These are phyloP conservation scores for Drosophila sulfurigaster DNA, from an alignment of 1,140 invertebrate species.

Conservation along the genomic window DNA sequence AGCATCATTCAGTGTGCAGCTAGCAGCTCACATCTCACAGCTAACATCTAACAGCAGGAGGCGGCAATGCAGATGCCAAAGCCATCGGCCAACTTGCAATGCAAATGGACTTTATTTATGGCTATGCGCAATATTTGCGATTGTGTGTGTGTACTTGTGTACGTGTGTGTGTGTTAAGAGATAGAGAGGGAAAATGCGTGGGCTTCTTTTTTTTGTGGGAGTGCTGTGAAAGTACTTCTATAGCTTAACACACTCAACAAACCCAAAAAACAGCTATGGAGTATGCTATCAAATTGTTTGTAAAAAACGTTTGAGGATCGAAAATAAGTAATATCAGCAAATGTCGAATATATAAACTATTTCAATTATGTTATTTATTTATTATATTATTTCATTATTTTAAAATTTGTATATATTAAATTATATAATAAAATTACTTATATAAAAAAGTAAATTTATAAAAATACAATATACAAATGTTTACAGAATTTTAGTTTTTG, in stretches of 20 bases:
- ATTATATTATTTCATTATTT: no score
- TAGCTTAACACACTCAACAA: background rate
- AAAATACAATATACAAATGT: no score
- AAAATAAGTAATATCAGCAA: no score
- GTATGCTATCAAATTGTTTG: no score
- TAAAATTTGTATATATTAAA: no score
- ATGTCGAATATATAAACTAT: no score
- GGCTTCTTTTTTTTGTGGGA: background rate
- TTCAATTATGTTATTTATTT: no score
- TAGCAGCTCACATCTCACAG: slow-evolving; percentile 12
- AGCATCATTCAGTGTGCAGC: slow-evolving; percentile 27
- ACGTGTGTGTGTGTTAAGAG: background rate
- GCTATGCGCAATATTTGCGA: slow-evolving; percentile 36
- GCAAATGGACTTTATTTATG: slow-evolving; percentile 73
- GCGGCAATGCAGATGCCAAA: slow-evolving; percentile 47
- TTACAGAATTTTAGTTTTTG: no score
- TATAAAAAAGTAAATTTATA: no score
- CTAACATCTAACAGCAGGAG: slow-evolving; percentile 8
- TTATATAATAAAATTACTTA: no score
- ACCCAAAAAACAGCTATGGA: no score
- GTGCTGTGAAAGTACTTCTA: background rate
- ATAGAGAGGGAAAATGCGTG: background rate
- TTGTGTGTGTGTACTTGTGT: slow-evolving; percentile 8
- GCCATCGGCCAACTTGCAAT: slow-evolving; percentile 55
- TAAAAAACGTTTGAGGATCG: no score